Evolutionary conservation across 2,113 vertebrate species (phyloP).

Genomic region (Turdus rufiventris): DNA sequence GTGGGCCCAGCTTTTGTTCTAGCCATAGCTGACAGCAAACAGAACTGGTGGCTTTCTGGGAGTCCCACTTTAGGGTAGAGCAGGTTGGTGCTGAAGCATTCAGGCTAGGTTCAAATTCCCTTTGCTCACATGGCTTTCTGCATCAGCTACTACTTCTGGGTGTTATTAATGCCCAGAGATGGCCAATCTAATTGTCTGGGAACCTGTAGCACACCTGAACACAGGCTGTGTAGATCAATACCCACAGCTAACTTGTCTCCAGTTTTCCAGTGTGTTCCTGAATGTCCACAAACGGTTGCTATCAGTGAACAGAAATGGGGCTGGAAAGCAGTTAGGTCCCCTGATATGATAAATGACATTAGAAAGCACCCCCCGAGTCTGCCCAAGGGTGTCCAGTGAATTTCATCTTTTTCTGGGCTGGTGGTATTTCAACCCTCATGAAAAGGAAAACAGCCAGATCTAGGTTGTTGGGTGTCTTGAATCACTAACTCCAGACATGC

Average conservation of each 20-base stretch:
- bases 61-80: neutral
- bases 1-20: neutral
- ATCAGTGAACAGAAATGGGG: neutral
- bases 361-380: neutral
- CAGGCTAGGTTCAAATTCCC: fast-evolving
- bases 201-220: neutral
- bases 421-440: neutral
- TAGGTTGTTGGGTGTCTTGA: neutral
- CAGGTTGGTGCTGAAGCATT: neutral
- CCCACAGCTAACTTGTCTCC: neutral
- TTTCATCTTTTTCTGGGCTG: neutral
- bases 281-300: neutral
- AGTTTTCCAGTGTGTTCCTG: neutral
- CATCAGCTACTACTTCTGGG: neutral
- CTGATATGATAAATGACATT: neutral
- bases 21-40: neutral
- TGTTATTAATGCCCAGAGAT: neutral
- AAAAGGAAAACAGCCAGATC: neutral
- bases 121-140: fast-evolving
- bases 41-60: neutral
- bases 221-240: neutral
- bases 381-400: neutral
- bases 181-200: neutral
- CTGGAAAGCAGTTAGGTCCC: neutral
- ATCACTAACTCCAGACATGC: neutral